Base-by-base conservation (phyloP, 2,797 vertebrate genomes). In the Sciurus vulgaris region DNA sequence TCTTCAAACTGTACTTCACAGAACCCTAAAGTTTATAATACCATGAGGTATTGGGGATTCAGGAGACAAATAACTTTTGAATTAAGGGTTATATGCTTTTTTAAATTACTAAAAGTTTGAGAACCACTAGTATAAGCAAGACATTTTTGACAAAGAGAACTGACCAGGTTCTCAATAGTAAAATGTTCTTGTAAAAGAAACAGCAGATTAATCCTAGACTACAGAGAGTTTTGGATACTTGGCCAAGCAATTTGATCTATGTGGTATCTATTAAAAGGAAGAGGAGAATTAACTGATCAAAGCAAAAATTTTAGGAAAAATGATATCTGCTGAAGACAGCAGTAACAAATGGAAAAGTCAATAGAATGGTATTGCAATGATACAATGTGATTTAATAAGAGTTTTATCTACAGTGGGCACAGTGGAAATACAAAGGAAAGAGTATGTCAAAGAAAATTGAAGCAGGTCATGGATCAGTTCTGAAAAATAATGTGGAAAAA, bases 401-500 rank as follows among this genome's bases (percentile, higher is more conserved):
- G 26, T 33, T 72, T 65, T 79, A 79, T 44, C 65, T 81, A 86
- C 10, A 81, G 30, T 69, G 7, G 35, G 33, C 24, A 47, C 18
- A 59, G 26, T 49, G 49, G 14, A 88, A 88, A 83, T 54, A 78
- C 15, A 83, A 84, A 95, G 82, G 22, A 94, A 86, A 86, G 28
- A 73, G 73, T 44, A 65, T 24, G 18, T 74, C 73, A 86, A 76
- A 87, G 33, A 86, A 95, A 56, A 81, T 3, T 81, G 56, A 86
- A 81, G 33, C 5, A 59, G 4, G 41, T 74, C 72, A 51, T 70
- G 61, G 8, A 69, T 49, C 44, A 44, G 24, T 77, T 79, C 8
- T 86, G 30, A 86, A 65, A 65, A 93, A 72, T 35, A 38, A 17
- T 28, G 72, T 9, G 20, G 61, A 20, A 79, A 76, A 84, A 78